Evolutionary conservation across 2,888 invertebrate species (phyloP), one percentile per base, ranked within the genome.

Genomic region (Dicranocentrus wangi): DNA sequence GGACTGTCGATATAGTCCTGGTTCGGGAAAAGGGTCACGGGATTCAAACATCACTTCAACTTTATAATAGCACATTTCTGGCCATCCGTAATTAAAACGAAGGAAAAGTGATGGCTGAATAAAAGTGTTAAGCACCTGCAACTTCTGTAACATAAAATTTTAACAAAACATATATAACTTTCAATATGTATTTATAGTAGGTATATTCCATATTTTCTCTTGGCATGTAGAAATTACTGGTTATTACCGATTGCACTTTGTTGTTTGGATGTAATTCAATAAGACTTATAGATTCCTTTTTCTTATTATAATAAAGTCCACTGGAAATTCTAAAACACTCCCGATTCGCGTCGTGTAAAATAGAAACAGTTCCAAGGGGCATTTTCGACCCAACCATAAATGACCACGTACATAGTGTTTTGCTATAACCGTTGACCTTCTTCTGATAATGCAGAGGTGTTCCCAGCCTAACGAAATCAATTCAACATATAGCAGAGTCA

Each of bases 1-100:
- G 1, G 93, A 92, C 88, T 95, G 94, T 3, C 93, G 91, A 88
- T 94, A 95, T 1, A 94, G 93, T 25, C 93, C 94, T 87, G 92
- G 94, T 81, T 93, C 93, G 83, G 60, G 68, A 55, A 63, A 72
- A 2, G 70, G 53, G 7, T 66, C 28, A 8, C 17, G 51, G 15
- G 75, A 58, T 61, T 80, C 89, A 88, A 93, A 93, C 72, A 90
- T 90, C 55, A 93, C 89, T 69, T 90, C 90, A 1, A 92, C 89
- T 71, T 86, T 85, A 58, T 86, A 86, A 53, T 81, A 85, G 68
- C 85, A 86, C 76, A 82, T 82, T n/a, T 86, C 84, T 2, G 86
- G 86, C 86, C 86, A 86, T 21, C 84, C 84, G 27, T 78, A 76
- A 28, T 82, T 73, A 65, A 85, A 78, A 58, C 81, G 81, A n/a